Evolutionary conservation across 64 coral and sea anemone genomes (phyloP).

Genomic region (Trachythela sp.): DNA sequence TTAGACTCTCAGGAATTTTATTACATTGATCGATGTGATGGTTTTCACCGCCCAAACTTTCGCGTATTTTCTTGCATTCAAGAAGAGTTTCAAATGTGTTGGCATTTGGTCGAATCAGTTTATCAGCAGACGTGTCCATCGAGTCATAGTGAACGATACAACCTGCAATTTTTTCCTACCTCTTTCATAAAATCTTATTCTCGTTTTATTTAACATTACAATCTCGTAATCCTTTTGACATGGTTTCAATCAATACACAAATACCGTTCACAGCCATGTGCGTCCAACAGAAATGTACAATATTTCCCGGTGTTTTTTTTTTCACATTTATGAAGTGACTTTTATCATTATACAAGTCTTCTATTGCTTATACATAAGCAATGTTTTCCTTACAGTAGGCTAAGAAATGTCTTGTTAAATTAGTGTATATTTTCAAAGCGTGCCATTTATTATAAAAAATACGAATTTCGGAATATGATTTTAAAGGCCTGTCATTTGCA

Average conservation of each 20-base stretch:
- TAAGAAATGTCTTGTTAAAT: background rate
- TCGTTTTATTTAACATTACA: background rate
- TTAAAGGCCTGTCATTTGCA: background rate
- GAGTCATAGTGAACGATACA: background rate
- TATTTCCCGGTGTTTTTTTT: background rate
- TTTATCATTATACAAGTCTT: background rate
- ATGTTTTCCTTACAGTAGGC: background rate
- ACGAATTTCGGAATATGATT: background rate
- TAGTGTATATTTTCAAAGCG: background rate
- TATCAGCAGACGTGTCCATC: background rate
- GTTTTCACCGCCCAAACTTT: background rate
- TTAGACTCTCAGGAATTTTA: background rate
- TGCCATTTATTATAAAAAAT: background rate
- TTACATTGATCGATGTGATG: background rate
- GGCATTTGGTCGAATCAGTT: background rate
- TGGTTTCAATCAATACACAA: background rate
- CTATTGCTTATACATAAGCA: background rate
- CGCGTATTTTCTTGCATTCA: background rate
- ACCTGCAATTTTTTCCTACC: too few relatives aligned
- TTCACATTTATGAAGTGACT: background rate
- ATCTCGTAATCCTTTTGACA: background rate
- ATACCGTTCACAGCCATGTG: background rate
- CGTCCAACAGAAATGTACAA: background rate
- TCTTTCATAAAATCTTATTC: background rate
- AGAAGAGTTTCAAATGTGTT: background rate